Evolutionary conservation across 2,888 invertebrate genomes (phyloP).

Genomic region (Netelia virgata): DNA sequence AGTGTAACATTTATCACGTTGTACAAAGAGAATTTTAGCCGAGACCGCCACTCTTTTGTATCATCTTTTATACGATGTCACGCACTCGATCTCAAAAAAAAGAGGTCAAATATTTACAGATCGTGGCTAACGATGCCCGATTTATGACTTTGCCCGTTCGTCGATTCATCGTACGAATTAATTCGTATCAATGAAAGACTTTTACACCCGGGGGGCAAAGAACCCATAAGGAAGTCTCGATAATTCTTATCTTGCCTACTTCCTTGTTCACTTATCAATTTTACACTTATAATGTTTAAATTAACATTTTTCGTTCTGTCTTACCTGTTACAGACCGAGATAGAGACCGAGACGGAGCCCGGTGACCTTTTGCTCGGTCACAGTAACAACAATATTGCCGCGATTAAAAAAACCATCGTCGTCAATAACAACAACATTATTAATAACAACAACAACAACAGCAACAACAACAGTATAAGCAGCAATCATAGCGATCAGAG

Average conservation of each 20-base stretch:
- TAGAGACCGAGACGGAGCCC: constrained; percentile 77
- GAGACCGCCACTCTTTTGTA: neutral
- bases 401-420: constrained; percentile 51
- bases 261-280: no score
- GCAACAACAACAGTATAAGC: constrained; percentile 37
- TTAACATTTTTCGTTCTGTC: neutral
- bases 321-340: constrained; percentile 76
- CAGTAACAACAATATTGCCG: constrained; percentile 72
- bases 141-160: neutral
- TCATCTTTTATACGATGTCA: neutral
- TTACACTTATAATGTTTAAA: no score
- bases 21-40: neutral
- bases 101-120: neutral
- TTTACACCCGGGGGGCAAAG: neutral
- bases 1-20: no score
- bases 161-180: neutral
- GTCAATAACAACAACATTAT: constrained; percentile 29
- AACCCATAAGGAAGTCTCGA: neutral
- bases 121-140: neutral
- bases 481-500: constrained; percentile 68
- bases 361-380: constrained; percentile 74
- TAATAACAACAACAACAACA: constrained; percentile 57
- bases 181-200: neutral
- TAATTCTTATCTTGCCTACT: neutral
- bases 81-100: neutral